Conservation (phyloP, 2,113 vertebrate species). For the Sphaerodactylus townsendi region DNA sequence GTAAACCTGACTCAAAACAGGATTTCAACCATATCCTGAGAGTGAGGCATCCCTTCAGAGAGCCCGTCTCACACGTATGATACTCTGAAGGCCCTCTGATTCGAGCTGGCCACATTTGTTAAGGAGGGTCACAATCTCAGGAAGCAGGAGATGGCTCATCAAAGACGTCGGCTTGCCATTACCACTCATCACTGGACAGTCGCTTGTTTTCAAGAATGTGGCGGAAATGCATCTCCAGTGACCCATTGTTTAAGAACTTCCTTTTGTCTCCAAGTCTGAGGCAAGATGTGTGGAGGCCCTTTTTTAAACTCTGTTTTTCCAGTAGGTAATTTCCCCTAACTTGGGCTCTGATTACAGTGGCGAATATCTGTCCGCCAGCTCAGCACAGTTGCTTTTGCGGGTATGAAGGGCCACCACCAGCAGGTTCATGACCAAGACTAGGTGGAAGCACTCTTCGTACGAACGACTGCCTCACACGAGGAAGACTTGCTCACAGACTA, state of each 20-base stretch:
- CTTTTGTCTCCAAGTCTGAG: constrained; percentile 87
- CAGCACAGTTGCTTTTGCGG: constrained; percentile 52
- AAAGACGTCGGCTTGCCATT: constrained; percentile 83
- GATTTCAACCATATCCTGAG: constrained; percentile 95
- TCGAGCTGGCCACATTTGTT: constrained; percentile 83
- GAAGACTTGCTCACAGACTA: neutral
- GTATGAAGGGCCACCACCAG: neutral
- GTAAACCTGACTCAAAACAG: constrained; percentile 99
- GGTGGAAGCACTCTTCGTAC: neutral
- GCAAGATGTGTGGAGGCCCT: constrained; percentile 77
- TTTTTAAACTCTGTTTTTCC: constrained; percentile 78
- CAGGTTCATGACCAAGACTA: neutral
- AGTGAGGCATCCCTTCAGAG: constrained; percentile 83
- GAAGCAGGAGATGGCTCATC: constrained; percentile 98
- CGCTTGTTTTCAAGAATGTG: constrained; percentile 87
- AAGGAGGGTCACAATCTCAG: constrained; percentile 98
- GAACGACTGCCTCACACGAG: neutral
- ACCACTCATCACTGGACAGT: constrained; percentile 87
- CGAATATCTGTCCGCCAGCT: constrained; percentile 72
- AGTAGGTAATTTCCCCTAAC: constrained; percentile 86
- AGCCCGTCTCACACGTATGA: constrained; percentile 74
- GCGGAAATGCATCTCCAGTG: constrained; percentile 98
- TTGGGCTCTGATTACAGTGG: constrained; percentile 73
- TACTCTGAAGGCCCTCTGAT: constrained; percentile 78
- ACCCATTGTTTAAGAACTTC: constrained; percentile 97